Percentiles rank a stretch among this genome's conserved stretches.
These are phyloP conservation scores for Rhineura floridana DNA, from an alignment of 2,113 vertebrate genomes.

Conservation along the genomic window DNA sequence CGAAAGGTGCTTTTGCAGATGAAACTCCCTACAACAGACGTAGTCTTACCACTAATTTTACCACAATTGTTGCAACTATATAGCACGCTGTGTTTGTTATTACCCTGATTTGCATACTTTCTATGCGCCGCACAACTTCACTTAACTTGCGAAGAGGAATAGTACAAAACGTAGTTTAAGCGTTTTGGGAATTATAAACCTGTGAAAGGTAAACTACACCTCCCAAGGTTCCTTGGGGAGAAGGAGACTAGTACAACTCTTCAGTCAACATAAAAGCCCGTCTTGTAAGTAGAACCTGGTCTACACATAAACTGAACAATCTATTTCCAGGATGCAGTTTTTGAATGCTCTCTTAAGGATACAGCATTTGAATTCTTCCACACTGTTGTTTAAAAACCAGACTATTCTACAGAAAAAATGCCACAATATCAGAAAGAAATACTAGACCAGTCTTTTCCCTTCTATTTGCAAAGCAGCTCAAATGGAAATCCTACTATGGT, in stretches of 20 bases:
- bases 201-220: too few relatives aligned
- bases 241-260: background rate
- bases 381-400: background rate
- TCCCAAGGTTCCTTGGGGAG: background rate
- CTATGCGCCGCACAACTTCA: too few relatives aligned
- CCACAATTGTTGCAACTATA: background rate
- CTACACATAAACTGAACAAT: too few relatives aligned
- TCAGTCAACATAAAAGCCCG: too few relatives aligned
- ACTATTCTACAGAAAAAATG: background rate
- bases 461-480: background rate
- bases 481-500: too few relatives aligned
- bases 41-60: background rate
- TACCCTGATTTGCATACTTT: too few relatives aligned
- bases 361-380: background rate
- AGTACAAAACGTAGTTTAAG: too few relatives aligned
- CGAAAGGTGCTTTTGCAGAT: background rate
- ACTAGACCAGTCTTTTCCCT: background rate
- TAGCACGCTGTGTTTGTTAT: too few relatives aligned
- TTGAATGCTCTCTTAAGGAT: background rate
- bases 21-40: background rate
- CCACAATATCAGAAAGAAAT: background rate
- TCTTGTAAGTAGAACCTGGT: too few relatives aligned
- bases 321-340: background rate
- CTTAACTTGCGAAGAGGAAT: too few relatives aligned
- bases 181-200: too few relatives aligned